phyloP scores from a whole-genome alignment of 2,113 vertebrate genomes.

The Uria aalge region DNA sequence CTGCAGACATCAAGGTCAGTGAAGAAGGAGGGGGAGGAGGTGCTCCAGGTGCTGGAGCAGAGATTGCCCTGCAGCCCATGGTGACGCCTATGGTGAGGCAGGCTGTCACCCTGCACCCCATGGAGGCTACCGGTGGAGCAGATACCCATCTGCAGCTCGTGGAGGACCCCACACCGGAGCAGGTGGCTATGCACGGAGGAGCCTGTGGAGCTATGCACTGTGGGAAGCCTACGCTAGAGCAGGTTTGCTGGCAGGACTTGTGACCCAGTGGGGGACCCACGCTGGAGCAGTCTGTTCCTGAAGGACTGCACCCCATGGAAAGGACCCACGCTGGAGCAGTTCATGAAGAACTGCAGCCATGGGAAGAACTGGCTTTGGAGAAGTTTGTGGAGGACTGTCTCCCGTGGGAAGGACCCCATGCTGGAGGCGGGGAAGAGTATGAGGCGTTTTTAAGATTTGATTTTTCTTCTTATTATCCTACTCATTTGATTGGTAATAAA shows the following conservation, averaged over 20 bases:
- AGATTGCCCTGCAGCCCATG: background rate
- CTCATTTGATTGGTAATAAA: background rate
- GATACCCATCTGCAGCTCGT: background rate
- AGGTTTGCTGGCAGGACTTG: background rate
- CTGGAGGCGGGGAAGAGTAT: background rate
- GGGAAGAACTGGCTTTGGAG: background rate
- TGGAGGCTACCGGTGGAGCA: background rate
- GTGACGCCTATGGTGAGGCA: background rate
- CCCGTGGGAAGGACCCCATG: fast-evolving
- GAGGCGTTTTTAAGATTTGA: background rate
- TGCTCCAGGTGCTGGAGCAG: background rate
- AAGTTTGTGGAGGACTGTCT: background rate
- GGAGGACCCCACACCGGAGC: background rate
- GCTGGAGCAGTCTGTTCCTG: background rate
- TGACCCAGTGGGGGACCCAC: fast-evolving
- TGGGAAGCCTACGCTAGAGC: background rate
- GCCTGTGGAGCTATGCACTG: background rate
- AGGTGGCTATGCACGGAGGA: background rate
- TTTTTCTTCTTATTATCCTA: background rate
- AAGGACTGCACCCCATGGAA: background rate
- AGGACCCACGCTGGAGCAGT: background rate
- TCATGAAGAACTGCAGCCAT: background rate
- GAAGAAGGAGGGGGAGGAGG: background rate
- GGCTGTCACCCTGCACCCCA: background rate
- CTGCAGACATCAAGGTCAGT: background rate